Evolutionary conservation across 2,888 invertebrate species (phyloP).

Genomic region (Drosophila pullipes): DNA sequence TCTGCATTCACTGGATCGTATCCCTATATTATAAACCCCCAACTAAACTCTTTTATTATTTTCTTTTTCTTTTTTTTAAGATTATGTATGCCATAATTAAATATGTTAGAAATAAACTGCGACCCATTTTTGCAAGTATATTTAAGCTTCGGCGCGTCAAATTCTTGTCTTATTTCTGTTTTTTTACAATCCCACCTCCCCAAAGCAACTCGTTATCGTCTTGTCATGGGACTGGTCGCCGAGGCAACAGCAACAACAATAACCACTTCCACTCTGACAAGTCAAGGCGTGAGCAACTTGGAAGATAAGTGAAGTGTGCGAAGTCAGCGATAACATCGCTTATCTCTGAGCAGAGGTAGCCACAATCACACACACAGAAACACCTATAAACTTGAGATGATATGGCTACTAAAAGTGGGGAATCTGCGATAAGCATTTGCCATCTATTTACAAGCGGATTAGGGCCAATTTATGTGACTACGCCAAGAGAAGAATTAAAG

Average conservation of each 20-base stretch:
- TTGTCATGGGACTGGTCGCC: conserved; percentile 46
- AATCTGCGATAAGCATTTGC: conserved; percentile 21
- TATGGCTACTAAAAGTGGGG: conserved; percentile 17
- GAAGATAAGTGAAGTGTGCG: conserved; percentile 65
- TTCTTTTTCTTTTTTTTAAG: neutral
- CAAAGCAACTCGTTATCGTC: conserved; percentile 24
- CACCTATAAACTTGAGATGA: neutral
- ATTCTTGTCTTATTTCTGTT: neutral
- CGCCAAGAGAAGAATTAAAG: neutral
- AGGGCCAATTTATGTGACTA: conserved; percentile 18
- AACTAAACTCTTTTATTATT: neutral
- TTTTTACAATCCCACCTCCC: neutral
- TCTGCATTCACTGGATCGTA: neutral
- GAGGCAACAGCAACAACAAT: neutral
- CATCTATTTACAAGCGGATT: conserved; percentile 56
- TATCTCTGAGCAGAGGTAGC: conserved; percentile 27
- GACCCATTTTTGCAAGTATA: neutral
- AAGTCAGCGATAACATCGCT: conserved; percentile 39
- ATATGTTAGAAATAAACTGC: too few species aligned
- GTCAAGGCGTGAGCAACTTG: conserved; percentile 21
- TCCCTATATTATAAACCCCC: neutral
- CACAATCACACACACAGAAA: neutral
- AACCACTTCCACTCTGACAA: neutral
- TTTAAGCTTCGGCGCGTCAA: neutral
- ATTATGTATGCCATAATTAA: too few species aligned